Evolutionary conservation across 2,888 invertebrate genomes (phyloP), one percentile per base, ranked within the genome.

Genomic region (Slavum lentiscoides): DNA sequence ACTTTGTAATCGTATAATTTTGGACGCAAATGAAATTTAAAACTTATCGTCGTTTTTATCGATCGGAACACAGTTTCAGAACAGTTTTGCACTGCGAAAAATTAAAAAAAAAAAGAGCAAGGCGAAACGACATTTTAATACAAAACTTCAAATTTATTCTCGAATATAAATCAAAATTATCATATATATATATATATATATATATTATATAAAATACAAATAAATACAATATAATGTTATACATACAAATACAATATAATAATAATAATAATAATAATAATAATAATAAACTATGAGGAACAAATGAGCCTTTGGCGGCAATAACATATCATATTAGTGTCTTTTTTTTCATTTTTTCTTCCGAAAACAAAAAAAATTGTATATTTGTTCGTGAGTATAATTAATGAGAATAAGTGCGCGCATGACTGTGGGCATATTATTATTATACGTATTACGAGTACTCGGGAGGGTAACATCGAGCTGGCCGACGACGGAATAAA

Each of bases 261-360:
- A 64, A 75, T 66, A 66, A 74, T 77, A 70, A 77, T 70, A 77
- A 70, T n/a, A n/a, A n/a, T n/a, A 69, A 76, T 68, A 64, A 75
- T 66, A 66, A 74, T 77, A 70, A 77, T 70, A 77, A 70, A 77
- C 80, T 80, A 72, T 70, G 19, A 80, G 80, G 80, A 80, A 80
- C 80, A 43, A 30, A 49, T 64, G 80, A 70, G 80, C 80, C 70
- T 80, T 80, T 80, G 70, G 70, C 80, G 55, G 72, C 62, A 80
- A 70, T 80, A 80, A 80, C 69, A 77, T 49, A 49, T 30, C 30
- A 30, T 49, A 49, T 69, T 49, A 69, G 68, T 77, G 69, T 77
- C 61, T 68, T 76, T 75, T 59, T 74, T 62, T 15, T 13, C 66
- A 53, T 64, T 30, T n/a, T 30, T 58, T 74, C 21, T 21, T 21